A percentile compares a stretch with the other conserved stretches of the same genome.
Evolutionary conservation across 2,113 vertebrate species (phyloP).

Genomic region (Pachypanchax playfairii): DNA sequence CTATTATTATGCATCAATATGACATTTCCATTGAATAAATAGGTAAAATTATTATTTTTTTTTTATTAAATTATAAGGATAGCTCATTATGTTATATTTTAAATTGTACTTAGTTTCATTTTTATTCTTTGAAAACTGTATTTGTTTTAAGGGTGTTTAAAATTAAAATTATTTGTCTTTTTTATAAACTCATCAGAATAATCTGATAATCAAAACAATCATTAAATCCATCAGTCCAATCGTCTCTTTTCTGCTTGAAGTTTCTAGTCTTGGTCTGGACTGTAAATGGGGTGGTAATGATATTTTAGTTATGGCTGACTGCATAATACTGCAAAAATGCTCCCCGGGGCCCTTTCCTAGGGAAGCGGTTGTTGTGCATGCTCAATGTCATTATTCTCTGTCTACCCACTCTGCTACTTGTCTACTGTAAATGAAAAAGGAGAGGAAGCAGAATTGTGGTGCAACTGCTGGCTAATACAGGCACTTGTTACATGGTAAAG

Average conservation of each 20-base stretch:
- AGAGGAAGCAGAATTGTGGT: slow-evolving; percentile 47
- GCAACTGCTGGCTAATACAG: slow-evolving; percentile 60
- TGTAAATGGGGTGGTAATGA: slow-evolving; percentile 65
- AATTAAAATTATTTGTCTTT: neutral
- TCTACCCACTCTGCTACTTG: slow-evolving; percentile 62
- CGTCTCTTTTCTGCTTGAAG: slow-evolving; percentile 17
- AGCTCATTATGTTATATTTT: no score
- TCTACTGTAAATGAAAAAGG: slow-evolving; percentile 59
- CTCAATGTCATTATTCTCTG: slow-evolving; percentile 75
- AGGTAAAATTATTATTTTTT: no score
- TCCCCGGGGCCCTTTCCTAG: slow-evolving; percentile 61
- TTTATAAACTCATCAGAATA: neutral
- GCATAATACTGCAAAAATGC: slow-evolving; percentile 72
- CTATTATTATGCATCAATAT: no score
- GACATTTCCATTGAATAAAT: no score
- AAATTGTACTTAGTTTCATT: no score
- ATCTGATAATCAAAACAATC: slow-evolving; percentile 20
- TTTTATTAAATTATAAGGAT: no score
- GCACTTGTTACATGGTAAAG: slow-evolving; percentile 63
- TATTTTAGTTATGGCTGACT: slow-evolving; percentile 77
- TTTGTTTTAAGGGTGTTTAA: no score
- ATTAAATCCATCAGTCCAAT: slow-evolving; percentile 17
- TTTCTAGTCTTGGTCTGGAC: slow-evolving; percentile 28
- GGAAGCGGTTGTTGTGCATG: slow-evolving; percentile 70
- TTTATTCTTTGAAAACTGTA: no score